phyloP scores from a whole-genome alignment of 2,113 vertebrate species.

The human region DNA sequence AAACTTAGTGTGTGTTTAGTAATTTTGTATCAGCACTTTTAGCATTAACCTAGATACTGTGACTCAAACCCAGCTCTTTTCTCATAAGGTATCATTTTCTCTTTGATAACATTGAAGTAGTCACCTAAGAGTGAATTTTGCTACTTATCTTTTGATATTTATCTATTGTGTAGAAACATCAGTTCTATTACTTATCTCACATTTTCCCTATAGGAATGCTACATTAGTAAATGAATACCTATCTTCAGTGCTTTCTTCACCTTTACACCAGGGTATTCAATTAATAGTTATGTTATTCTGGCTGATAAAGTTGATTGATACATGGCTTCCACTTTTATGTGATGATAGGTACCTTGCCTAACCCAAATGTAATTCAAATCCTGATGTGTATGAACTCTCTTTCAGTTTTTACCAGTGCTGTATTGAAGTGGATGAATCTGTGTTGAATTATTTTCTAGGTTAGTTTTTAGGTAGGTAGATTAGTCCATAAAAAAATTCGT shows the following conservation, averaged over 20 bases:
- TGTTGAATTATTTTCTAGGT: not conserved
- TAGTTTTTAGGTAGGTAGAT: conserved; percentile 1
- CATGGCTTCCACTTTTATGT: not conserved
- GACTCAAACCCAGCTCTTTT: not conserved
- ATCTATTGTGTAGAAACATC: not conserved
- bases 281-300: not conserved
- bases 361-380: not conserved
- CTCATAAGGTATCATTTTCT: not conserved
- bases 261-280: not conserved
- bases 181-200: not conserved
- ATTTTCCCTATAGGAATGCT: not conserved
- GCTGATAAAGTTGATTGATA: not conserved
- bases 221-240: not conserved
- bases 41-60: not conserved
- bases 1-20: not conserved
- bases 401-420: not conserved
- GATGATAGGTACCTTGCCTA: not conserved
- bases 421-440: not conserved
- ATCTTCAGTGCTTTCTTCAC: not conserved
- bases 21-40: not conserved
- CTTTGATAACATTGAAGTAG: not conserved
- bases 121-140: not conserved
- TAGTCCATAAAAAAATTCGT: not conserved
- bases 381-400: not conserved
- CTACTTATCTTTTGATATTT: not conserved